Conservation (phyloP, 2,888 invertebrate genomes). For the Caenorhabditis imperialis region DNA sequence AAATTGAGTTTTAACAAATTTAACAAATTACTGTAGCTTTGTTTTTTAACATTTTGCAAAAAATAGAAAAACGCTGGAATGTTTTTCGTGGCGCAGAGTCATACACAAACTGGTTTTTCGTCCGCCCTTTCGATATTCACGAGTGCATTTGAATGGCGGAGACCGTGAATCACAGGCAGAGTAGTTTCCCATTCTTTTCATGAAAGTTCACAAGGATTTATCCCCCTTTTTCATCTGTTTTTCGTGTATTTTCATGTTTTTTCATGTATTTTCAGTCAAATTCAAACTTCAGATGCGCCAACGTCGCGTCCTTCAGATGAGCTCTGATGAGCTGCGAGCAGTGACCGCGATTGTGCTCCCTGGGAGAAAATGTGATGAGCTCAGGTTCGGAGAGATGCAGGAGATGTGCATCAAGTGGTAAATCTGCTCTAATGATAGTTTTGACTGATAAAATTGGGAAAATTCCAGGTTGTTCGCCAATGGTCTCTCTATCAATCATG, state of each 20-base stretch:
- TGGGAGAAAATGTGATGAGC: constrained; percentile 41
- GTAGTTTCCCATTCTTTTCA: too few species aligned
- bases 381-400: constrained; percentile 49
- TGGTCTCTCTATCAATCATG: constrained; percentile 61
- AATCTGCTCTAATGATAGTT: not conserved
- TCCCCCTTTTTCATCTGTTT: not conserved
- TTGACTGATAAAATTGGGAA: too few species aligned
- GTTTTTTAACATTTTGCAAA: too few species aligned
- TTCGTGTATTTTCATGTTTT: not conserved
- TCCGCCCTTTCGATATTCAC: constrained; percentile 22
- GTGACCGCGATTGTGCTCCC: constrained; percentile 55
- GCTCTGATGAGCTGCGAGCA: constrained; percentile 43
- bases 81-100: too few species aligned
- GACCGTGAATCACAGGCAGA: constrained; percentile 4
- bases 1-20: too few species aligned
- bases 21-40: too few species aligned
- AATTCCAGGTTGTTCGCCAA: constrained; percentile 66
- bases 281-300: constrained; percentile 21
- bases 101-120: constrained; percentile 38
- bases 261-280: not conserved
- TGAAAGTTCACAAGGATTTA: not conserved
- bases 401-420: constrained; percentile 62
- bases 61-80: too few species aligned
- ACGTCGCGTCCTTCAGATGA: constrained; percentile 54
- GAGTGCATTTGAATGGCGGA: constrained; percentile 27